Conservation (phyloP, 2,888 invertebrate genomes). For the Apamea anceps region DNA sequence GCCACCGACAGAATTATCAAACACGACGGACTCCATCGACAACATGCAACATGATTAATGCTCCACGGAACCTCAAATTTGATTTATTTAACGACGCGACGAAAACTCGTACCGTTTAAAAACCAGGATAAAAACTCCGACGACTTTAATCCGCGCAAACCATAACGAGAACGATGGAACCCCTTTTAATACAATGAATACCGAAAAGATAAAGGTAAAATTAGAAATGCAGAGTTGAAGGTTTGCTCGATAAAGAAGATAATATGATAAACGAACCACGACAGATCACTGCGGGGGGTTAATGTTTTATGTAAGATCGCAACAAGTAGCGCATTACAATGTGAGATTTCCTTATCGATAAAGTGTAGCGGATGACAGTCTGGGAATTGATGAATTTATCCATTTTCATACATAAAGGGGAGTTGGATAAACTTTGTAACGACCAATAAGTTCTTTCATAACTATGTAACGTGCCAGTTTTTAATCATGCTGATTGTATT, state of each 20-base stretch:
- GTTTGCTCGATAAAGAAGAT: conserved; percentile 81
- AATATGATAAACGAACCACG: conserved; percentile 84
- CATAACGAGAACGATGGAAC: conserved; percentile 67
- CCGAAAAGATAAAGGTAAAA: conserved; percentile 73
- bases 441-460: not conserved
- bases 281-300: conserved; percentile 83
- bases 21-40: conserved; percentile 64
- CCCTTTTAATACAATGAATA: conserved; percentile 69
- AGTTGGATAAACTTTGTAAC: not conserved
- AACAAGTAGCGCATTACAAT: conserved; percentile 78
- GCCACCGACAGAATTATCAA: conserved; percentile 71
- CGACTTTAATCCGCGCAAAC: conserved; percentile 72
- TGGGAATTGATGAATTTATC: conserved; percentile 64
- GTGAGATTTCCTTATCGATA: conserved; percentile 76
- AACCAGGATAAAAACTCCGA: conserved; percentile 73
- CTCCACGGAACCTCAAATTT: conserved; percentile 75
- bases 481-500: conserved; percentile 8
- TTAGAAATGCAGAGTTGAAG: conserved; percentile 80
- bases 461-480: not conserved
- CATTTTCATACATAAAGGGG: conserved; percentile 20
- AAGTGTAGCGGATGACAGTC: conserved; percentile 57
- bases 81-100: conserved; percentile 81
- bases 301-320: conserved; percentile 85
- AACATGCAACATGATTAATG: conserved; percentile 85
- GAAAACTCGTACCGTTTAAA: conserved; percentile 72